These are phyloP conservation scores for Phoebastria nigripes DNA, from an alignment of 2,797 vertebrate species.

Conservation along the genomic window DNA sequence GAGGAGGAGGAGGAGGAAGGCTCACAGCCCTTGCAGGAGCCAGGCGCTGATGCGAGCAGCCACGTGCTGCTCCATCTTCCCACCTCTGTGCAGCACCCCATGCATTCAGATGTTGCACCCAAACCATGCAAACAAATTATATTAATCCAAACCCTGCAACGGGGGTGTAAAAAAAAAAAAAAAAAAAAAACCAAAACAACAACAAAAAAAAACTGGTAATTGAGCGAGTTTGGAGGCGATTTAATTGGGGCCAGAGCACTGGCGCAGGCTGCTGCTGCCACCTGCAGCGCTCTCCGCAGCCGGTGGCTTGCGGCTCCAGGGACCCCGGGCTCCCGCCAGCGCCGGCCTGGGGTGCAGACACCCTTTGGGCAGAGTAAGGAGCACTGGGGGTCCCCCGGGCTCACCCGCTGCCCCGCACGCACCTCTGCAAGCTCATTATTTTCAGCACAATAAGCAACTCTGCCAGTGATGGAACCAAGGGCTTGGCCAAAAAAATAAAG, in stretches of 20 bases:
- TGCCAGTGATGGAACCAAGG: background rate
- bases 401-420: accelerated
- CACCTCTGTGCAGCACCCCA: accelerated
- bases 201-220: background rate
- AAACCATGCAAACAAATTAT: background rate
- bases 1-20: background rate
- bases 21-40: background rate
- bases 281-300: conserved; percentile 36
- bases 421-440: background rate
- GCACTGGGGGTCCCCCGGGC: accelerated
- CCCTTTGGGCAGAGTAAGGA: background rate
- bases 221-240: conserved; percentile 7
- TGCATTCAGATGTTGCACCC: accelerated
- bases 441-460: background rate
- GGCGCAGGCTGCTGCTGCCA: conserved; percentile 55
- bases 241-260: conserved; percentile 22
- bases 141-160: background rate
- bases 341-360: accelerated
- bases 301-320: background rate
- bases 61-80: background rate
- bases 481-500: background rate
- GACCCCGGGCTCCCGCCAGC: background rate
- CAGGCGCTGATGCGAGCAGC: background rate
- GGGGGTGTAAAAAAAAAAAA: background rate
- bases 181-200: background rate